Conservation (phyloP, 2,888 invertebrate genomes). For the Empis livida region DNA sequence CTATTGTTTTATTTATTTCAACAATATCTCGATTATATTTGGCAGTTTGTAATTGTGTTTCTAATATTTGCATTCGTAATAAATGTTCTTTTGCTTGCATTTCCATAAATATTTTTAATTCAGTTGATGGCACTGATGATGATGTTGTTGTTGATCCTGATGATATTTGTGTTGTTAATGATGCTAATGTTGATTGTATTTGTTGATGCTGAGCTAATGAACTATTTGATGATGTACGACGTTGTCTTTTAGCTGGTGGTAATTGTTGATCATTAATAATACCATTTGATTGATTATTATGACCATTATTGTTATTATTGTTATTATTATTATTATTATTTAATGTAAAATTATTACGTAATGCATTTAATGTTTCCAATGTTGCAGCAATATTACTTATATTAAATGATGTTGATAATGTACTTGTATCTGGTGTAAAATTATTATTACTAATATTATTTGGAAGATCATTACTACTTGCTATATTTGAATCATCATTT, state of each 20-base stretch:
- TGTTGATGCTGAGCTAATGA: conserved; percentile 4
- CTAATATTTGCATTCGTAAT: conserved; percentile 35
- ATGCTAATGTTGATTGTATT: conserved; percentile 3
- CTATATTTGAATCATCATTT: conserved; percentile 12
- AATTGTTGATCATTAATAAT: conserved; percentile 22
- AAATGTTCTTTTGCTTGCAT: conserved; percentile 36
- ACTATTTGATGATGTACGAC: conserved; percentile 21
- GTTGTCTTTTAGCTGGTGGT: conserved; percentile 22
- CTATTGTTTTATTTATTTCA: conserved; percentile 47
- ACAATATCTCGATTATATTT: conserved; percentile 42
- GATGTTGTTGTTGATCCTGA: conserved; percentile 4
- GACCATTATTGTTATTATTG: neutral
- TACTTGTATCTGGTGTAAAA: conserved; percentile 19
- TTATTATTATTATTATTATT: conserved; percentile 1
- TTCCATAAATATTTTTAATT: conserved; percentile 31
- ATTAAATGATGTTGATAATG: conserved; percentile 20
- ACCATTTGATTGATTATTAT: conserved; percentile 12
- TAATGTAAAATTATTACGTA: conserved; percentile 18
- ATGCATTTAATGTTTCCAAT: conserved; percentile 31
- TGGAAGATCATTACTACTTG: conserved; percentile 4
- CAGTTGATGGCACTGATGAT: conserved; percentile 15
- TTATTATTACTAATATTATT: conserved; percentile 14
- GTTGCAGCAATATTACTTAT: conserved; percentile 35
- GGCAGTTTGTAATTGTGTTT: conserved; percentile 35
- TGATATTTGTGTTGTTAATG: conserved; percentile 2